Evolutionary conservation across 2,888 invertebrate genomes (phyloP).

Genomic region (Falcaria lacertinaria): DNA sequence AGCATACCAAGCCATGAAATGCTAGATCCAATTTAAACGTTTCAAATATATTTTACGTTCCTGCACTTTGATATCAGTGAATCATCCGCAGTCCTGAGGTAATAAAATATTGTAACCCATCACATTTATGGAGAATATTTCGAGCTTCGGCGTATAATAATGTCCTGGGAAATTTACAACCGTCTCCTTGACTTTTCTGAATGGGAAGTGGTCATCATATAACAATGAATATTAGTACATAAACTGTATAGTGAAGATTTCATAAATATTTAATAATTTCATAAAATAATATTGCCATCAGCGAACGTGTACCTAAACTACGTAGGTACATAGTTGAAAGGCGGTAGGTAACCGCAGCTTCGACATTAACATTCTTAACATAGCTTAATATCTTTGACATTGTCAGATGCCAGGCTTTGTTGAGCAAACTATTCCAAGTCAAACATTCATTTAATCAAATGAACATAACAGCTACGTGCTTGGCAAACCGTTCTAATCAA

Average conservation of each 20-base stretch:
- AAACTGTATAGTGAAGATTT: too few species aligned
- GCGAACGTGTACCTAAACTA: conserved; percentile 2
- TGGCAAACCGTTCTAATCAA: conserved; percentile 51
- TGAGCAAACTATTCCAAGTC: conserved; percentile 42
- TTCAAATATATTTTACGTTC: conserved; percentile 22
- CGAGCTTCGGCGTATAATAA: neutral
- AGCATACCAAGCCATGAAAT: conserved; percentile 30
- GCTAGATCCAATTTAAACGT: conserved; percentile 34
- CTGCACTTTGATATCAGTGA: conserved; percentile 11
- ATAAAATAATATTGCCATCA: neutral
- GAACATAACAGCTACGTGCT: conserved; percentile 57
- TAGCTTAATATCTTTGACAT: conserved; percentile 37
- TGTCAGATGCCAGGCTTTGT: conserved; percentile 36
- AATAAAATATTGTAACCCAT: conserved; percentile 17
- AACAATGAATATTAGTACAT: too few species aligned
- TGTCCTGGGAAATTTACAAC: neutral
- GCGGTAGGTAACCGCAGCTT: conserved; percentile 12
- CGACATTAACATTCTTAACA: conserved; percentile 33
- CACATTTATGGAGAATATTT: conserved; percentile 3
- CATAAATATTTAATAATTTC: too few species aligned
- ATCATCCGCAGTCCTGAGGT: conserved; percentile 8
- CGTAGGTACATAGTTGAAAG: conserved; percentile 1
- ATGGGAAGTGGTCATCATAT: too few species aligned
- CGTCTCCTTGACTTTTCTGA: neutral
- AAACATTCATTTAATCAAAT: conserved; percentile 58